These are phyloP conservation scores for Lydus trimaculatus DNA, from an alignment of 2,888 invertebrate species.

Conservation along the genomic window DNA sequence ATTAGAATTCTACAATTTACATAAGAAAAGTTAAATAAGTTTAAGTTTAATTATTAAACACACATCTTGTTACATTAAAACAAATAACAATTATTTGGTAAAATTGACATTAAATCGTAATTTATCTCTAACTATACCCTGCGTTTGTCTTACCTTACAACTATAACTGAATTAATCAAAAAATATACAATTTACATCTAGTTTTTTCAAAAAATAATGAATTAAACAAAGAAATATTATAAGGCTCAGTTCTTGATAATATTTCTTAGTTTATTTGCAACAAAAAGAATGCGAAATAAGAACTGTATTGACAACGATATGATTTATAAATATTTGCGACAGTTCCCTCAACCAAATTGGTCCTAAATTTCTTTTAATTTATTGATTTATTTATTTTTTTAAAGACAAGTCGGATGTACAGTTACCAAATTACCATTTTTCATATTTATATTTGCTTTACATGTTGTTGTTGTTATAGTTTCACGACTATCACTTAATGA, in stretches of 20 bases:
- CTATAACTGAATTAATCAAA: neutral
- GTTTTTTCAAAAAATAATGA: neutral
- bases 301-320: neutral
- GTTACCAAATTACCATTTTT: constrained; percentile 44
- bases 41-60: neutral
- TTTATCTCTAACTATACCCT: constrained; percentile 8
- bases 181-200: neutral
- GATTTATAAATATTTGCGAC: neutral
- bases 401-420: constrained; percentile 51
- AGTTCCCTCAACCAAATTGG: constrained; percentile 4
- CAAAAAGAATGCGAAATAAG: neutral
- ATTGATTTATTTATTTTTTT: constrained; percentile 25
- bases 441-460: constrained; percentile 21
- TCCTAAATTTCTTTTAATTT: neutral
- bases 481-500: constrained; percentile 49
- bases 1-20: neutral
- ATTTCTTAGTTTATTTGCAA: neutral
- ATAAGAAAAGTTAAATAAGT: neutral
- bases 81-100: neutral
- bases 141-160: constrained; percentile 6
- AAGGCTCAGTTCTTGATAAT: neutral
- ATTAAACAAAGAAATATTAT: neutral
- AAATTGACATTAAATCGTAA: constrained; percentile 11
- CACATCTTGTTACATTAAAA: neutral
- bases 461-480: constrained; percentile 36